Evolutionary conservation across 2,888 invertebrate genomes (phyloP).

Genomic region (Drosophila kokeensis): DNA sequence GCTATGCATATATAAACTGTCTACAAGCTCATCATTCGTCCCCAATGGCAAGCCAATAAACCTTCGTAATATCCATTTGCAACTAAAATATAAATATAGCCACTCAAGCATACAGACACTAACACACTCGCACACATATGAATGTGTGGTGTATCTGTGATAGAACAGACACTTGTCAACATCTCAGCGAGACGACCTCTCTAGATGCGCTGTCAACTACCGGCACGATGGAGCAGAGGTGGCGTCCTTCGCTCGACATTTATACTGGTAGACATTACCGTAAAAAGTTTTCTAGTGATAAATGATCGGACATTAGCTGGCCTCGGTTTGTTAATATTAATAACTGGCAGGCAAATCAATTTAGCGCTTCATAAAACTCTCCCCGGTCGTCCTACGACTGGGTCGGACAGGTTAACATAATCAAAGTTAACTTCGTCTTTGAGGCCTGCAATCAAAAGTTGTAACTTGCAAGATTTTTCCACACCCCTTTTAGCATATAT

Average conservation of each 20-base stretch:
- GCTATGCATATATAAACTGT: slow-evolving; percentile 20
- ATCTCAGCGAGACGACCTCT: slow-evolving; percentile 60
- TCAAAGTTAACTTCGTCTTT: slow-evolving; percentile 54
- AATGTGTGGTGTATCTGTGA: slow-evolving; percentile 1
- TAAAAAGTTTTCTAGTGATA: slow-evolving; percentile 66
- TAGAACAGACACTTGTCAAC: slow-evolving; percentile 46
- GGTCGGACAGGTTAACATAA: slow-evolving; percentile 34
- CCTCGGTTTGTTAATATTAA: slow-evolving; percentile 70
- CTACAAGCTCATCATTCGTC: slow-evolving; percentile 37
- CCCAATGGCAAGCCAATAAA: slow-evolving; percentile 54
- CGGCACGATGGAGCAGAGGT: slow-evolving; percentile 24
- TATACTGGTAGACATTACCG: slow-evolving; percentile 48
- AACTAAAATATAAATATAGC: slow-evolving; percentile 48
- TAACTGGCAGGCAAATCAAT: slow-evolving; percentile 73
- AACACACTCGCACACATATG: slow-evolving; percentile 12
- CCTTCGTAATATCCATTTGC: slow-evolving; percentile 50
- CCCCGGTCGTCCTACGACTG: background rate
- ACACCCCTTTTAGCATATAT: slow-evolving; percentile 2
- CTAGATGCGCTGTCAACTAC: slow-evolving; percentile 53
- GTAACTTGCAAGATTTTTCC: slow-evolving; percentile 22
- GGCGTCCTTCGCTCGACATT: slow-evolving; percentile 56
- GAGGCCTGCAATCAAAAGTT: slow-evolving; percentile 57
- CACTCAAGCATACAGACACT: slow-evolving; percentile 27
- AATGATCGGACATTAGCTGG: slow-evolving; percentile 69
- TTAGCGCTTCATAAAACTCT: slow-evolving; percentile 70